A percentile compares a stretch with the other conserved stretches of the same genome.
Conservation (phyloP, 2,888 invertebrate genomes). For the Magallana nippona region DNA sequence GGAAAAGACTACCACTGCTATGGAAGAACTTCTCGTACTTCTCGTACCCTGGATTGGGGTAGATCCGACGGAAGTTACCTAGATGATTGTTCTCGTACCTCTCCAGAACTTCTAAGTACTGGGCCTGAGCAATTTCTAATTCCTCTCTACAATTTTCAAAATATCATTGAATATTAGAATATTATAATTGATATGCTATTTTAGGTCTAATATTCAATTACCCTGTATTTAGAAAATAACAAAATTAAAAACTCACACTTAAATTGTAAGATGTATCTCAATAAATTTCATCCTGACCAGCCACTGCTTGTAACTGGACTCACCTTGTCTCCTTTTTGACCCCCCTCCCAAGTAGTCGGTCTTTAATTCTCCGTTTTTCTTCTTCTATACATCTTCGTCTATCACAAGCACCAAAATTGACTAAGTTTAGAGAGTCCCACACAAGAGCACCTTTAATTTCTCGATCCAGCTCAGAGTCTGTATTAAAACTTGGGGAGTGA, state of each 20-base stretch:
- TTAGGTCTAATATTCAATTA: no score
- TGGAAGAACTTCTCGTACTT: conserved; percentile 80
- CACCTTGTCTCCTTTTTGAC: conserved; percentile 79
- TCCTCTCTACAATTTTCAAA: conserved; percentile 74
- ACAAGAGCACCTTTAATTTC: conserved; percentile 90
- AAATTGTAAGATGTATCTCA: no score
- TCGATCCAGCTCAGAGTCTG: conserved; percentile 90
- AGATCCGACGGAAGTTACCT: conserved; percentile 80
- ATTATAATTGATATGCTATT: no score
- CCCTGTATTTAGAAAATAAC: no score
- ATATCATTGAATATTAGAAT: no score
- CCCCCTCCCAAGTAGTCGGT: conserved; percentile 77
- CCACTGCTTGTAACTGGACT: conserved; percentile 37
- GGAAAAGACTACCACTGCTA: conserved; percentile 79
- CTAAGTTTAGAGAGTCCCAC: conserved; percentile 79
- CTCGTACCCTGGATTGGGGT: conserved; percentile 74
- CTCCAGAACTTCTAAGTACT: conserved; percentile 76
- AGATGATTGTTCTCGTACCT: conserved; percentile 78
- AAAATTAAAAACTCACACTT: no score
- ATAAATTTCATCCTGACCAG: not conserved
- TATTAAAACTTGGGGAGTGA: conserved; percentile 96
- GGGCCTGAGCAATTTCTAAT: conserved; percentile 76
- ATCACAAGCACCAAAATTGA: conserved; percentile 80
- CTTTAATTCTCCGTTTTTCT: conserved; percentile 77
- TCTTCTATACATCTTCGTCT: conserved; percentile 78